Conservation (phyloP, 2,797 vertebrate species). For the Betta splendens region DNA sequence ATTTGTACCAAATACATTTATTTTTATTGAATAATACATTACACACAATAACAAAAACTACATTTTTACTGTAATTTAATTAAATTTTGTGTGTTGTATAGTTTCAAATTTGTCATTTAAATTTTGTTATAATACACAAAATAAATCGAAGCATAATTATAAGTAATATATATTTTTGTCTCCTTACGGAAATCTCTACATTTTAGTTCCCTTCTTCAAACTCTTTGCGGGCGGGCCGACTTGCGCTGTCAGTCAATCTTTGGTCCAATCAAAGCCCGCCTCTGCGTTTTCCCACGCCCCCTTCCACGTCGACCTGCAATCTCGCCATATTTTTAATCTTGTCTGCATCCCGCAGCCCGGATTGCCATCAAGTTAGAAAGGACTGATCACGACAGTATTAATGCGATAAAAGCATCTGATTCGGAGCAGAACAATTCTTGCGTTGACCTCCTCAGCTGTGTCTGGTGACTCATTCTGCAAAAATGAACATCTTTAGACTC, state of each 20-base stretch:
- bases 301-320: constrained; percentile 94
- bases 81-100: no score
- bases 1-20: no score
- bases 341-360: constrained; percentile 26
- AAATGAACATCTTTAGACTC: constrained; percentile 95
- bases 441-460: not conserved
- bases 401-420: not conserved
- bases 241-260: constrained; percentile 29
- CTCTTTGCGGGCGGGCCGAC: constrained; percentile 20
- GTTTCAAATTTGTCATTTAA: no score
- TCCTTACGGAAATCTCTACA: no score
- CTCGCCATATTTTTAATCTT: constrained; percentile 88
- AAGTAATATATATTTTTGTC: no score
- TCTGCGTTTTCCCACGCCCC: constrained; percentile 84
- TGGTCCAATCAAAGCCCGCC: constrained; percentile 68
- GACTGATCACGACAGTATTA: not conserved
- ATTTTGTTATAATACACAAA: no score
- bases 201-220: not conserved
- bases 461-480: constrained; percentile 18
- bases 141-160: no score
- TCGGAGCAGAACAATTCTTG: not conserved
- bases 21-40: no score
- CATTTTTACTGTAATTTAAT: no score
- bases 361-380: constrained; percentile 12
- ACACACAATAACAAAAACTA: no score